These are phyloP conservation scores for Gymnodraco acuticeps DNA, from an alignment of 2,797 vertebrate genomes.

Conservation along the genomic window DNA sequence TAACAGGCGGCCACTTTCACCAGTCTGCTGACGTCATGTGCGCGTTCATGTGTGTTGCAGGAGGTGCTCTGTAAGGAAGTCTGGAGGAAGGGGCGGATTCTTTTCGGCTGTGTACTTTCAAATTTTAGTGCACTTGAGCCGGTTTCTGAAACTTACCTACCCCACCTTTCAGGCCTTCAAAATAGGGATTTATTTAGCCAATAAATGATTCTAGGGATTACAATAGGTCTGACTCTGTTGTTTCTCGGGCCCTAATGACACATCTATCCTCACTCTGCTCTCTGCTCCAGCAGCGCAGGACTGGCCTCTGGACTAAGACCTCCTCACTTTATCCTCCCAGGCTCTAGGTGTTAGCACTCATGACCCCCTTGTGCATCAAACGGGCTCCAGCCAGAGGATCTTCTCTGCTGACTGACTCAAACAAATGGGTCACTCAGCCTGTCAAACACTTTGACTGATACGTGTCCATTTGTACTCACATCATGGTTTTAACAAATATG, in stretches of 20 bases:
- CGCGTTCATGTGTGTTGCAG: no score
- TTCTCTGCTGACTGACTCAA: slow-evolving; percentile 53
- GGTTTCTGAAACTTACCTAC: no score
- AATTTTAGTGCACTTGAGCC: no score
- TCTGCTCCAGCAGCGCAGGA: slow-evolving; percentile 30
- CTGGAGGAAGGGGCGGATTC: no score
- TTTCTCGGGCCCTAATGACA: slow-evolving; percentile 16
- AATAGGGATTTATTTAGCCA: no score
- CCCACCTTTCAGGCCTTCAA: no score
- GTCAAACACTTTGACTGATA: slow-evolving; percentile 55
- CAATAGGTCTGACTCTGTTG: no score
- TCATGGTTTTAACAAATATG: background rate
- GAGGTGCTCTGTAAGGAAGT: no score
- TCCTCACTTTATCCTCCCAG: slow-evolving; percentile 36
- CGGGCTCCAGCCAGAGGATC: slow-evolving; percentile 56
- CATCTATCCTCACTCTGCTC: slow-evolving; percentile 31
- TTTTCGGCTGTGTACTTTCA: no score
- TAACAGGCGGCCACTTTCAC: no score
- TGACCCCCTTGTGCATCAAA: slow-evolving; percentile 64
- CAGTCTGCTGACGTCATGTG: no score
- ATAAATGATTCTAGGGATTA: no score
- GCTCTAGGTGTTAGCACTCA: slow-evolving; percentile 69
- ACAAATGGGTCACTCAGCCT: slow-evolving; percentile 69
- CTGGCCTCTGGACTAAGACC: slow-evolving; percentile 33
- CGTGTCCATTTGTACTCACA: slow-evolving; percentile 26